These are phyloP conservation scores for Nebria brevicollis DNA, from an alignment of 2,888 invertebrate species.

Conservation along the genomic window DNA sequence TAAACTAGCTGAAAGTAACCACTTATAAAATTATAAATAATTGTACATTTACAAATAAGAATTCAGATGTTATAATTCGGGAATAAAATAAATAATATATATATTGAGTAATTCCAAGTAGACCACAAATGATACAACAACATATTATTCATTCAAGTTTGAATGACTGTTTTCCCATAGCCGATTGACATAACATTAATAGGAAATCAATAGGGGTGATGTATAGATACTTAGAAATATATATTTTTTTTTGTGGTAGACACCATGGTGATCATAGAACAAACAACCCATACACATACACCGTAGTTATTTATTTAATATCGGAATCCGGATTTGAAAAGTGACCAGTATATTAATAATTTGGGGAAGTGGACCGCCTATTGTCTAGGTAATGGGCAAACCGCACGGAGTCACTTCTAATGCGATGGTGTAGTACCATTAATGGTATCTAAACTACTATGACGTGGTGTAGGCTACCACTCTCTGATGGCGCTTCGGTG, in stretches of 20 bases:
- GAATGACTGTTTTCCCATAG: background rate
- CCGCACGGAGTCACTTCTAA: conserved; percentile 30
- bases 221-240: background rate
- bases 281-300: conserved; percentile 10
- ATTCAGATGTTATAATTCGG: too few relatives aligned
- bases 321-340: conserved; percentile 14
- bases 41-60: too few relatives aligned
- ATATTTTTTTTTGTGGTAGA: background rate
- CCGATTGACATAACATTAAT: background rate
- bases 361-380: conserved; percentile 33
- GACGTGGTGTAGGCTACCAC: conserved; percentile 28
- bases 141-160: background rate
- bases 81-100: too few relatives aligned
- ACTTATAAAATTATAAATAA: too few relatives aligned
- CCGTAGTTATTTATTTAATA: conserved; percentile 13
- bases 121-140: background rate
- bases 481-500: conserved; percentile 19
- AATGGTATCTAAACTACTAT: conserved; percentile 8
- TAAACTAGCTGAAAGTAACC: too few relatives aligned
- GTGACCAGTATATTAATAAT: conserved; percentile 41
- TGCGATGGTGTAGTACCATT: conserved; percentile 11
- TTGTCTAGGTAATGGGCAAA: conserved; percentile 34
- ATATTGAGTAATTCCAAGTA: background rate
- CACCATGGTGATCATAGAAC: background rate
- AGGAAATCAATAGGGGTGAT: background rate